phyloP scores from a whole-genome alignment of 1,140 invertebrate genomes.

The Bactericera cockerelli region DNA sequence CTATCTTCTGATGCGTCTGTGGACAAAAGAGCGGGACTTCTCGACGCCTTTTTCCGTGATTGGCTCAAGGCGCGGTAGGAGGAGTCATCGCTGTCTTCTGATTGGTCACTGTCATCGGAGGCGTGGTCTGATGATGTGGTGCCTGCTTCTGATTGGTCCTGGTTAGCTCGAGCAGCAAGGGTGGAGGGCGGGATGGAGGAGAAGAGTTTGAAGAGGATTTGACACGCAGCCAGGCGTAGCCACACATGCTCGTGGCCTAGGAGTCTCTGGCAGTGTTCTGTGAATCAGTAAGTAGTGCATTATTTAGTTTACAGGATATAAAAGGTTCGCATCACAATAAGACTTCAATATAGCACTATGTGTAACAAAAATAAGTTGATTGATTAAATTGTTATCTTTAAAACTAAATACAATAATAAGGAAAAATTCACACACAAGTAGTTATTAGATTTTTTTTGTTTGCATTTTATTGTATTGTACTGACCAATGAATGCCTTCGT shows the following conservation, averaged over 20 bases:
- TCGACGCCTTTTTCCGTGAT: too few relatives aligned
- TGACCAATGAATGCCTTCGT: too few relatives aligned
- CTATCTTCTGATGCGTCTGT: not conserved
- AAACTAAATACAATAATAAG: too few relatives aligned
- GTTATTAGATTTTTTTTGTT: too few relatives aligned
- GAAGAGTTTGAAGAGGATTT: conserved; percentile 56
- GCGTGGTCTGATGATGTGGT: not conserved
- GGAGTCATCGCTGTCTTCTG: conserved; percentile 9
- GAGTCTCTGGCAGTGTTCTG: conserved; percentile 34
- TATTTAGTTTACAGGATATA: not conserved
- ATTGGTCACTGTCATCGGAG: not conserved
- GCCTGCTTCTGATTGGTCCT: conserved; percentile 10
- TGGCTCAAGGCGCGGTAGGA: not conserved
- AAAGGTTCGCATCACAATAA: too few relatives aligned
- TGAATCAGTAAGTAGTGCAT: conserved; percentile 21
- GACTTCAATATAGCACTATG: too few relatives aligned
- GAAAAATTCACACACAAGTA: too few relatives aligned
- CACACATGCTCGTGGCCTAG: conserved; percentile 46
- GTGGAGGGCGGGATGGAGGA: conserved; percentile 41
- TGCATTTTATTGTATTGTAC: too few relatives aligned
- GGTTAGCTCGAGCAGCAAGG: conserved; percentile 28
- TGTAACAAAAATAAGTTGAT: too few relatives aligned
- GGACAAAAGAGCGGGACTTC: too few relatives aligned
- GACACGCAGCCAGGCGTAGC: conserved; percentile 56
- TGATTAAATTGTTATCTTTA: too few relatives aligned